Conservation (phyloP, 2,113 vertebrate species). For the Montifringilla adamsi region DNA sequence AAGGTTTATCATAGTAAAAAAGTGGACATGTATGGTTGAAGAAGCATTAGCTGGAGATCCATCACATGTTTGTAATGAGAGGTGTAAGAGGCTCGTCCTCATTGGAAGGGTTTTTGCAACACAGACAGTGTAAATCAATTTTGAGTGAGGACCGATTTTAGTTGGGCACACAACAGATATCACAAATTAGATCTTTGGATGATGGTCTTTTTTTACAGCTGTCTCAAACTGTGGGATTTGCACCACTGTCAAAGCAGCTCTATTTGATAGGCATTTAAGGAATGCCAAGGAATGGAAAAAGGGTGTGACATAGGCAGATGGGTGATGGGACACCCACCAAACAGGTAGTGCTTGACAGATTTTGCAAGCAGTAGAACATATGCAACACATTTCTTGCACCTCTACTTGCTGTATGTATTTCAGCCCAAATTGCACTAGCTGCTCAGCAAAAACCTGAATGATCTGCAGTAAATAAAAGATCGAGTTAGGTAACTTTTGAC, state of each 20-base stretch:
- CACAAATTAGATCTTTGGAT: not conserved
- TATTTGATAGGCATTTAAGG: not conserved
- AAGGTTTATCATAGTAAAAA: not conserved
- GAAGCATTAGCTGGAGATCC: not conserved
- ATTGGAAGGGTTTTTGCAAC: not conserved
- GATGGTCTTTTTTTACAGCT: not conserved
- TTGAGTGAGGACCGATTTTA: not conserved
- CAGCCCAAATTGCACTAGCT: not conserved
- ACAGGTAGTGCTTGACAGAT: not conserved
- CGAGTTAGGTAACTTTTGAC: not conserved
- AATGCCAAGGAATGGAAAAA: not conserved
- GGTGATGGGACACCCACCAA: not conserved
- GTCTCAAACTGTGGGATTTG: not conserved
- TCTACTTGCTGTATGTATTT: not conserved
- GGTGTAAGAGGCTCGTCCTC: rapidly evolving
- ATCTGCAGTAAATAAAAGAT: not conserved
- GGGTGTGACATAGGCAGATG: not conserved
- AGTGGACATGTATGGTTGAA: rapidly evolving
- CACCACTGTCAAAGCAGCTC: not conserved
- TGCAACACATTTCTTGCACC: not conserved
- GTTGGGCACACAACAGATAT: not conserved
- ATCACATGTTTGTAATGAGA: not conserved
- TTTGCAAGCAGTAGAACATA: not conserved
- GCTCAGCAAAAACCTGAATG: not conserved
- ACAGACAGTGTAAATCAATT: not conserved